Base-by-base conservation (phyloP, 2,797 vertebrate genomes). In the Bradypodion ventrale region DNA sequence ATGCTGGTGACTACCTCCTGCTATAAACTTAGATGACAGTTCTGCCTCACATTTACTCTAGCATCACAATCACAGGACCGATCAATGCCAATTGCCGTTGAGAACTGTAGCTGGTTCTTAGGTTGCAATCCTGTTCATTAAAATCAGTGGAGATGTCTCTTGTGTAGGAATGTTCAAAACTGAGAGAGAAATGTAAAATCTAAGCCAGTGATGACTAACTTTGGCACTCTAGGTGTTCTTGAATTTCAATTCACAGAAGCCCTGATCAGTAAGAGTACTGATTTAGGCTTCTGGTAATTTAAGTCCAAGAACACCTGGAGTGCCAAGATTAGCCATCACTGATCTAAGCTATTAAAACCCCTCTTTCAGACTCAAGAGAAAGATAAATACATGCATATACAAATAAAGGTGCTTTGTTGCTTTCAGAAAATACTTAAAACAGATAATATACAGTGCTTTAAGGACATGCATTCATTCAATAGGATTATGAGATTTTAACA, bases 401-500 rank as follows among this genome's bases (percentile, higher is more conserved):
- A 29, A 40, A 44, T 15, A 76, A 40, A 46, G 6, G 32, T 72
- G 9, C 7, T 42, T 19, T 65, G 19, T 12, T 52, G 60, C 66
- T 85, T 66, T 32, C 74, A 80, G 44, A 65, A 66, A 85, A 74
- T 56, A 79, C 21, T 66, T 74, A 76, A 79, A 74, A 59, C 37
- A 59, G n/a, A 83, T 75, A 66, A 89, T 88, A 87, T 83, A 32
- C 46, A 60, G 85, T 80, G 89, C 78, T 73, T 84, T 89, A 83
- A 82, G 62, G 85, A 35, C 74, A 83, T 83, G 83, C 88, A 89
- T 88, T 89, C 87, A 91, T 90, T 85, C 8, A 46, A 15, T 4
- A 62, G n/a, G 15, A 74, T 89, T 82, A 91, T 92, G 76, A 68
- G 83, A 40, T 37, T 88, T 83, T 90, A 89, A 59, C 12, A 87